Evolutionary conservation across 2,888 invertebrate genomes (phyloP), one percentile per base, ranked within the genome.

Genomic region (Calephelis perditalis): DNA sequence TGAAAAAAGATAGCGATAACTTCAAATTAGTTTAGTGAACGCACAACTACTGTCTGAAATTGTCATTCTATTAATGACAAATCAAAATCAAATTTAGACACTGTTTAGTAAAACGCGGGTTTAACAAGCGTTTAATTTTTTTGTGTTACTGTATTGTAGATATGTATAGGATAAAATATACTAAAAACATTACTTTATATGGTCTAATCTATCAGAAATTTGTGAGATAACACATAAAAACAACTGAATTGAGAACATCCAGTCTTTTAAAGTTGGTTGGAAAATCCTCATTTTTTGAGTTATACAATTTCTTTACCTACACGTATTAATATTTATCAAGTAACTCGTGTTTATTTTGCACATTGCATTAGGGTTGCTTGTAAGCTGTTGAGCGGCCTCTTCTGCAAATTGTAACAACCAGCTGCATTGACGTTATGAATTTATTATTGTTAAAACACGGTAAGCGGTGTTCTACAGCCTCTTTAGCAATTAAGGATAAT

Each of bases 361-460:
- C 71, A 70, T 75, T 73, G 73, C 70, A 73, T 75, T 72, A 71
- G 71, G 72, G 71, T 59, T 64, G 67, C 71, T 69, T 67, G 68
- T 68, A 66, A 61, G 67, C 65, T 66, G 67, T 65, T 60, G 66
- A 66, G 62, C 59, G n/a, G 54, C 54, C 37, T 65, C 62, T 60
- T 59, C 62, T 59, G 47, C 58, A 58, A 57, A 47, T 65, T 63
- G 57, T 62, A 60, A 63, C 61, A 59, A 59, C 57, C 62, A 43
- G 59, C 46, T 58, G 56, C 58, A 63, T 59, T 58, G 63, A 52
- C 54, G 58, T 58, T 61, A 57, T 57, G 35, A 45, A 45, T 45
- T 44, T 57, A 44, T 57, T 44, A 57, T 44, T 57, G 45, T 45
- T 44, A 57, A 45, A 44, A 44, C 44, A 36, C 35, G 36, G 36